A percentile compares a stretch with the other conserved stretches of the same genome.
phyloP scores from a whole-genome alignment of 2,797 vertebrate genomes.

The Anniella stebbinsi region DNA sequence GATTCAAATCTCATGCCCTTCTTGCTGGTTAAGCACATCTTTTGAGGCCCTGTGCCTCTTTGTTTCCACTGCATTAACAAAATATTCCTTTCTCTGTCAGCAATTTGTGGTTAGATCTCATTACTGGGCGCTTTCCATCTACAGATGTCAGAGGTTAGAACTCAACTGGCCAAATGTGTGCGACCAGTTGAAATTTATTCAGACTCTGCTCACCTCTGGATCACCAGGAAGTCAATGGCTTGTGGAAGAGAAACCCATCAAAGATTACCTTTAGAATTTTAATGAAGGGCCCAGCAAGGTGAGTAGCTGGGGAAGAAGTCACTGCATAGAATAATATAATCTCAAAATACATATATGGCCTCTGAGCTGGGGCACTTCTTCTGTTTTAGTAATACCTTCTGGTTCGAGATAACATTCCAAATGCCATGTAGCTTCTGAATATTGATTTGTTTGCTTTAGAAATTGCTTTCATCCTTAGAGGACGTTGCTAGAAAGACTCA shows the following conservation, averaged over 20 bases:
- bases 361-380: constrained; percentile 14
- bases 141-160: constrained; percentile 39
- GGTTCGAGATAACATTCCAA: constrained; percentile 39
- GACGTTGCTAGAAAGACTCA: constrained; percentile 19
- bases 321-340: constrained; percentile 27
- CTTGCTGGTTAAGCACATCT: background rate
- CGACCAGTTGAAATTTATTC: constrained; percentile 13
- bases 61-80: background rate
- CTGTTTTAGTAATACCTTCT: constrained; percentile 54
- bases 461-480: constrained; percentile 48
- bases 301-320: background rate
- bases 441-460: constrained; percentile 49
- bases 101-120: constrained; percentile 5
- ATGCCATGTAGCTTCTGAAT: constrained; percentile 34
- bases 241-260: background rate
- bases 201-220: background rate
- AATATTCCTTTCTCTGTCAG: accelerated
- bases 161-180: background rate
- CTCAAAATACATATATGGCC: constrained; percentile 5
- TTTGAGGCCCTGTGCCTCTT: background rate
- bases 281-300: constrained; percentile 13
- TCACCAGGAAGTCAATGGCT: background rate
- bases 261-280: background rate
- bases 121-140: constrained; percentile 19
- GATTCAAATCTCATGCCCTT: background rate